Conservation (phyloP, 2,113 vertebrate genomes). For the Mystacornis crossleyi region DNA sequence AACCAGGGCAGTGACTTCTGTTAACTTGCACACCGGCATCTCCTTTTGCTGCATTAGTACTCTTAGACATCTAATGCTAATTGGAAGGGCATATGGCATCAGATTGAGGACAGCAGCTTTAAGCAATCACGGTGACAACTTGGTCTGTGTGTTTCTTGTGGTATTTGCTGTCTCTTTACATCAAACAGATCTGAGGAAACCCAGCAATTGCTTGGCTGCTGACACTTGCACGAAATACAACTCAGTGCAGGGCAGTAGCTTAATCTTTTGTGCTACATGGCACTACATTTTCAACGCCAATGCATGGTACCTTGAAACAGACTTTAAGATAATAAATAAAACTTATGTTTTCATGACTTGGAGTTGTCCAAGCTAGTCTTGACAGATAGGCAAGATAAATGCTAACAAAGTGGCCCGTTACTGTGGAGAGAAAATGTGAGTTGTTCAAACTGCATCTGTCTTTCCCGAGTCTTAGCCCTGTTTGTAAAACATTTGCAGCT, state of each 20-base stretch:
- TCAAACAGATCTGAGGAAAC: not conserved
- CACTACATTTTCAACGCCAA: not conserved
- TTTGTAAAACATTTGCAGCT: not conserved
- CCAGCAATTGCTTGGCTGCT: not conserved
- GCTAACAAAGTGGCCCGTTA: not conserved
- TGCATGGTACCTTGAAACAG: not conserved
- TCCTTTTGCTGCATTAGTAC: not conserved
- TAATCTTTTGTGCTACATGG: not conserved
- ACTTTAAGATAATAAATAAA: not conserved
- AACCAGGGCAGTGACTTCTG: not conserved
- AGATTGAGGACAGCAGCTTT: not conserved
- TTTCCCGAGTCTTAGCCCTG: not conserved
- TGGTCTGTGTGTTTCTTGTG: not conserved
- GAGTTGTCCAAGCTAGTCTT: not conserved
- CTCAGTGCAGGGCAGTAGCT: not conserved
- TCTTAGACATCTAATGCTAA: not conserved
- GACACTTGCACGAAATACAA: fast-evolving
- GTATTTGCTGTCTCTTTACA: not conserved
- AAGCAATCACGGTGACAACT: not conserved
- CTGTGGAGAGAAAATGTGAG: not conserved
- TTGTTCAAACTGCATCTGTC: not conserved
- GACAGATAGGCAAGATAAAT: not conserved
- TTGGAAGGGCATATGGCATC: not conserved
- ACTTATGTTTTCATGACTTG: not conserved
- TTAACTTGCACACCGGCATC: not conserved